Conservation (phyloP, 53 echinoderm and acorn worm genomes). For the Paelopatides confundens region DNA sequence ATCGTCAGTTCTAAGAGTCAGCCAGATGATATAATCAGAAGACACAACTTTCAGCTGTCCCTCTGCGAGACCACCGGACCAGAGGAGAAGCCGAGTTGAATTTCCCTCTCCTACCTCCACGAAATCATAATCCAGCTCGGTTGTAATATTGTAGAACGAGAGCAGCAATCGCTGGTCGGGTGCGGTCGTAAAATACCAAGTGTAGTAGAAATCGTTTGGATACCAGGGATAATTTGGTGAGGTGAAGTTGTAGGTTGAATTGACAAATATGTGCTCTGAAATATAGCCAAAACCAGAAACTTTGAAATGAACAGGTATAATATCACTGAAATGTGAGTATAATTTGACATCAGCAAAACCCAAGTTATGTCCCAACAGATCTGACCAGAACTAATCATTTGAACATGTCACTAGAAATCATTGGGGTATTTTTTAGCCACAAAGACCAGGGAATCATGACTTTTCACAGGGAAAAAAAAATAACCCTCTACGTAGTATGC, state of each 20-base stretch:
- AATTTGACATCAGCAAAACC: too few relatives aligned
- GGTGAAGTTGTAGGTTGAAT: background rate
- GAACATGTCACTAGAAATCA: too few relatives aligned
- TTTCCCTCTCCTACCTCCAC: background rate
- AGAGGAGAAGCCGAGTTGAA: background rate
- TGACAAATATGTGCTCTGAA: background rate
- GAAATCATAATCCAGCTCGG: constrained; percentile 1
- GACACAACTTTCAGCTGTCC: background rate
- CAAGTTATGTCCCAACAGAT: too few relatives aligned
- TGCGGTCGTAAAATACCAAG: background rate
- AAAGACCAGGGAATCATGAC: too few relatives aligned
- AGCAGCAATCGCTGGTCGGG: background rate
- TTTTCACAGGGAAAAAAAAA: too few relatives aligned
- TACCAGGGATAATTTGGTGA: background rate
- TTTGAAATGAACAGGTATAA: too few relatives aligned
- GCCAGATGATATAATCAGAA: constrained; percentile 6
- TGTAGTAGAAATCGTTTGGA: background rate
- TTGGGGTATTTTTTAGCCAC: too few relatives aligned
- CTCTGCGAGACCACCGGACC: background rate
- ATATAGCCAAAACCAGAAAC: background rate
- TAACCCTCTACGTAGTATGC: too few relatives aligned
- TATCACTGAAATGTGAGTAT: too few relatives aligned
- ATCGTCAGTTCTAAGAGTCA: background rate
- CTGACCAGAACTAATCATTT: too few relatives aligned
- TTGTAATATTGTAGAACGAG: background rate